Percentiles rank a stretch among this genome's conserved stretches.
Conservation (phyloP, 2,113 vertebrate species). For the Prinia subflava region DNA sequence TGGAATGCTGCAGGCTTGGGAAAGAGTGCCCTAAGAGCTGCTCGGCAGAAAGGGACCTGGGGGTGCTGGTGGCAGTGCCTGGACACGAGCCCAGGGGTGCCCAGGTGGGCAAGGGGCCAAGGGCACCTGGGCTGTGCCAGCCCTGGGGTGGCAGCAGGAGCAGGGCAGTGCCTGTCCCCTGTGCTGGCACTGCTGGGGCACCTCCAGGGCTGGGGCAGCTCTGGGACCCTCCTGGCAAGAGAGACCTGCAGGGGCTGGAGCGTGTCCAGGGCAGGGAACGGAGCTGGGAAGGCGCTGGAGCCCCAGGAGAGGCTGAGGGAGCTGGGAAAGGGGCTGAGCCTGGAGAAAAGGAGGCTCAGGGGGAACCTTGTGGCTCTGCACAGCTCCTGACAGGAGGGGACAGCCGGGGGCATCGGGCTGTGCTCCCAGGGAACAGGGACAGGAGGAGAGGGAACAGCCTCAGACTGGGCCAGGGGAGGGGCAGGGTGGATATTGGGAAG, state of each 20-base stretch:
- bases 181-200: too few species aligned
- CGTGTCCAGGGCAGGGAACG: too few species aligned
- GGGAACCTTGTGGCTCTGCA: too few species aligned
- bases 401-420: not conserved
- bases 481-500: accelerated
- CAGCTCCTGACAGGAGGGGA: too few species aligned
- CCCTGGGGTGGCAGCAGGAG: not conserved
- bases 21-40: not conserved
- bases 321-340: too few species aligned
- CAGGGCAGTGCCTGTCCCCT: too few species aligned
- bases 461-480: not conserved
- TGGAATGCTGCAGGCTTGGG: not conserved
- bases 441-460: not conserved
- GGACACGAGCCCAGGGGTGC: not conserved
- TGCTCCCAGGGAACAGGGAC: not conserved
- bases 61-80: not conserved
- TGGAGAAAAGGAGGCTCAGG: too few species aligned
- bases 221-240: too few species aligned
- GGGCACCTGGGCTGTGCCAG: not conserved
- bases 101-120: not conserved
- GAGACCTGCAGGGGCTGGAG: too few species aligned
- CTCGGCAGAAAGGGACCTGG: not conserved
- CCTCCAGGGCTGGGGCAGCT: too few species aligned
- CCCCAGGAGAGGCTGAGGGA: too few species aligned
- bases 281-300: too few species aligned